Evolutionary conservation across 2,113 vertebrate species (phyloP), one percentile per base, ranked within the genome.

Genomic region (Lagenorhynchus albirostris): DNA sequence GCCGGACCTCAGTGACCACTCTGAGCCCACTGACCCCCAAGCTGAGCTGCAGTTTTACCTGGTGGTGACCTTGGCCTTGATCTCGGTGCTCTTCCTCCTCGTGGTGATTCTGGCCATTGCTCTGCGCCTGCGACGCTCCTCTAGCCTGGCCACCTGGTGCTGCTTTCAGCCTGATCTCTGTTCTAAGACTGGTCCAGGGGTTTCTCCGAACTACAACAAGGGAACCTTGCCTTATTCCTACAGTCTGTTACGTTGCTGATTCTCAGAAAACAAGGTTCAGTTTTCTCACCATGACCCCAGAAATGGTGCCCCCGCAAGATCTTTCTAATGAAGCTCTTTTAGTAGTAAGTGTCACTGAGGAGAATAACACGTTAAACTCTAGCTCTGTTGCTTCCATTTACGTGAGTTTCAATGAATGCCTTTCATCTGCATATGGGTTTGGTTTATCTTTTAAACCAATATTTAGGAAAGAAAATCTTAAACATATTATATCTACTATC

Each of bases 141-240:
- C 63, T 36, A 94, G 29, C 70, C 58, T 63, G 6, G 65, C 44
- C 2, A 14, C 67, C n/a, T 97, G 89, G 76, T 68, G 55, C 70
- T 98, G 95, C 21, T 96, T 98, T 65, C 67, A 90, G 21, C n/a
- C 86, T 68, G 84, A 38, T 36, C 33, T 96, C 25, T 97, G 97
- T 65, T 85, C 67, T 13, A 96, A 91, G 47, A 8, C 93, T 53
- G 92, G 89, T 55, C 93, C 95, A 15, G 81, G 25, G 18, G 73
- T 93, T 84, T 70, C 96, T 36, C 91, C 97, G 38, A 97, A 84
- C 68, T 98, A 96, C 91, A 90, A 11, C 10, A 89, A 94, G 15
- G 97, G 97, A 1, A 98, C 97, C 70, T 92, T 97, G 77, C 97
- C 98, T 33, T 97, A 98, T 90, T 97, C 98, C 60, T 98, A 98